phyloP scores from a whole-genome alignment of 2,797 vertebrate species.

The Micromesistius poutassou region DNA sequence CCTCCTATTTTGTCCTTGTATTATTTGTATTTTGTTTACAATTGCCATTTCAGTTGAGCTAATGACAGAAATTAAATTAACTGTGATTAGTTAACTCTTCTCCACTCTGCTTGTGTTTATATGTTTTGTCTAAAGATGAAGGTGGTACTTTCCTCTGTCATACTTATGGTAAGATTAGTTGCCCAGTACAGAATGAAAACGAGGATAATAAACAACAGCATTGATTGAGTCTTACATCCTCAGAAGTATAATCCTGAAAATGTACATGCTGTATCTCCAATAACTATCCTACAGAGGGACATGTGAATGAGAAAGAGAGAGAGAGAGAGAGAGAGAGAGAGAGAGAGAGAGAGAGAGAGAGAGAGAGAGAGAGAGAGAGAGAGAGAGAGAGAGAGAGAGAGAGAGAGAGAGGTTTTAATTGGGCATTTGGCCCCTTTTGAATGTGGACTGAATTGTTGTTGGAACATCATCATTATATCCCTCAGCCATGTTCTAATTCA shows the following conservation, averaged over 20 bases:
- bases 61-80: conserved; percentile 46
- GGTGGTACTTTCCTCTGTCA: conserved; percentile 32
- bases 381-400: conserved; percentile 34
- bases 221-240: conserved; percentile 53
- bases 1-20: not conserved
- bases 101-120: conserved; percentile 10
- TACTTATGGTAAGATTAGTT: conserved; percentile 38
- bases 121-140: conserved; percentile 20
- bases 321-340: conserved; percentile 21
- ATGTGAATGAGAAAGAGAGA: conserved; percentile 22
- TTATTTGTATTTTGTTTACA: conserved; percentile 24
- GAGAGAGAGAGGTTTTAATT: conserved; percentile 67
- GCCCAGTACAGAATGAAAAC: conserved; percentile 31
- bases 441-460: conserved; percentile 68
- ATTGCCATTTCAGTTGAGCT: conserved; percentile 34
- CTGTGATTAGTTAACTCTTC: conserved; percentile 37
- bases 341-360: conserved; percentile 30
- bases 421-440: conserved; percentile 76
- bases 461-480: conserved; percentile 70
- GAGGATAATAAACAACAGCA: conserved; percentile 23
- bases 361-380: conserved; percentile 20
- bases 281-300: conserved; percentile 61
- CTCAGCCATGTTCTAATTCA: conserved; percentile 69
- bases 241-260: conserved; percentile 59
- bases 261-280: conserved; percentile 66